These are phyloP conservation scores for Bettongia penicillata DNA, from an alignment of 2,113 vertebrate species.

Conservation along the genomic window DNA sequence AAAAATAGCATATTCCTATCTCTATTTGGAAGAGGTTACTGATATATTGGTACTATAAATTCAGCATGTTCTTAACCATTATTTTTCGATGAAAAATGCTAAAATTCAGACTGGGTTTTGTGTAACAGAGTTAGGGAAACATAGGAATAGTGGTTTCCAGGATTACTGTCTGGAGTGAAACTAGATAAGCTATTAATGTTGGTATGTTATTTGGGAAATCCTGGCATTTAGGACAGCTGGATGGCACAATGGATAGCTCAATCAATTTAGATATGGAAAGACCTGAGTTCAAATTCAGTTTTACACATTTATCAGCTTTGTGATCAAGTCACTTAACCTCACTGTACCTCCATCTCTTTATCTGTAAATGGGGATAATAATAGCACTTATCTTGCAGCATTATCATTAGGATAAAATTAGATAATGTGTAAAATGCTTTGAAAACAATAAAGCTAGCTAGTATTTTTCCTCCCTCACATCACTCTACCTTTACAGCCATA, in stretches of 20 bases:
- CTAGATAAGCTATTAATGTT: not conserved
- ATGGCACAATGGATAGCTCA: not conserved
- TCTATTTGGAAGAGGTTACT: not conserved
- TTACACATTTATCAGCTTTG: not conserved
- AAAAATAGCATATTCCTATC: constrained; percentile 32
- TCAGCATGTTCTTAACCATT: constrained; percentile 16
- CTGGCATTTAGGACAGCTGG: not conserved
- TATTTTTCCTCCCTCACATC: not conserved
- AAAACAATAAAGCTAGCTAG: not conserved
- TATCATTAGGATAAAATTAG: not conserved
- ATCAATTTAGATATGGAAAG: not conserved
- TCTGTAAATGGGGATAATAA: not conserved
- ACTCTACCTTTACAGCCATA: not conserved
- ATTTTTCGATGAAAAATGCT: constrained; percentile 9
- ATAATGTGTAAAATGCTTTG: not conserved
- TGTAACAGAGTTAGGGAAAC: not conserved
- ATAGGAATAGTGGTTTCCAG: not conserved
- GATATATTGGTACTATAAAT: constrained; percentile 19
- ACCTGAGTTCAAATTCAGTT: not conserved
- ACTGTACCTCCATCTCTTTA: not conserved
- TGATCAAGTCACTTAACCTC: not conserved
- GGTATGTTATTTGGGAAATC: not conserved
- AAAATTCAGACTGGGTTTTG: not conserved
- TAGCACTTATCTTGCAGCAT: not conserved
- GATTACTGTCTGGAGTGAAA: not conserved